Percentiles rank a stretch among this genome's conserved stretches.
These are phyloP conservation scores for Rhyacophila brunnea DNA, from an alignment of 1,140 invertebrate genomes.

Conservation along the genomic window DNA sequence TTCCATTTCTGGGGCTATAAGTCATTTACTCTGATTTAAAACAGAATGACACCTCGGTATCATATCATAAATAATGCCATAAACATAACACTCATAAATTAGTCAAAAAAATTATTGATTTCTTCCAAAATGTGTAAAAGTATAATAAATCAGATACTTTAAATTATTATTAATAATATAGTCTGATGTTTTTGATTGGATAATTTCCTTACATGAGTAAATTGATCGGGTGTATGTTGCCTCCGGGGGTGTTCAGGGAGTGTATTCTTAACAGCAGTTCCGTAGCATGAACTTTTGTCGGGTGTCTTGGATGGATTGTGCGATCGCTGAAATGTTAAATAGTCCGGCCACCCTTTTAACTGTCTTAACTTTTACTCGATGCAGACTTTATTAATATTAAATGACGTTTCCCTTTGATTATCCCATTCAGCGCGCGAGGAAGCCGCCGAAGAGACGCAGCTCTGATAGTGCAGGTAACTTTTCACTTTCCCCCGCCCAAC, in stretches of 20 bases:
- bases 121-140: too few relatives aligned
- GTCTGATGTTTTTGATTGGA: too few relatives aligned
- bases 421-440: conserved; percentile 57
- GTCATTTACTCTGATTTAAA: too few relatives aligned
- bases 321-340: conserved; percentile 10
- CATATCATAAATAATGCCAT: too few relatives aligned
- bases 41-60: too few relatives aligned
- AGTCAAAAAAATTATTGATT: too few relatives aligned
- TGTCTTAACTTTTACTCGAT: conserved; percentile 22
- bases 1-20: too few relatives aligned
- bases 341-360: conserved; percentile 10
- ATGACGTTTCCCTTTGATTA: conserved; percentile 56
- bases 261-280: not conserved
- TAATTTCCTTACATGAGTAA: too few relatives aligned
- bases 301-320: conserved; percentile 12
- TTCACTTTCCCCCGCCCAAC: not conserved
- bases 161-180: too few relatives aligned
- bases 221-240: too few relatives aligned
- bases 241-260: not conserved
- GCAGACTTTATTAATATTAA: conserved; percentile 44
- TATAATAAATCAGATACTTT: too few relatives aligned
- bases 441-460: conserved; percentile 56
- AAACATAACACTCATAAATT: too few relatives aligned
- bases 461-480: conserved; percentile 57
- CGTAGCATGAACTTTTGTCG: conserved; percentile 20